Evolutionary conservation across 2,888 invertebrate genomes (phyloP).

Genomic region (Apamea epomidion): DNA sequence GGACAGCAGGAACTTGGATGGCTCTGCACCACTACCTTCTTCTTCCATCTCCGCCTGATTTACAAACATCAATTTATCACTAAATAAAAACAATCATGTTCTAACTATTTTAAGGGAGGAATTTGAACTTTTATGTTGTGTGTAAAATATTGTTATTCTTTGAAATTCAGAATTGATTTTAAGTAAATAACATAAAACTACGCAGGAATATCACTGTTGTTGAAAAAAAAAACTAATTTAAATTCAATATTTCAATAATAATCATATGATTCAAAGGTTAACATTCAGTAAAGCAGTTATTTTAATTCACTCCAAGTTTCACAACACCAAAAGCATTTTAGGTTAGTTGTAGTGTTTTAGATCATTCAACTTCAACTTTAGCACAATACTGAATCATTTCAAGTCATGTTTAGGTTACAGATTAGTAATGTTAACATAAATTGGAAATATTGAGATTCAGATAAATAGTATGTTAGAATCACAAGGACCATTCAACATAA

Average conservation of each 20-base stretch:
- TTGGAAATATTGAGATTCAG: slow-evolving; percentile 63
- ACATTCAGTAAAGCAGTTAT: slow-evolving; percentile 53
- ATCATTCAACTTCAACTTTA: slow-evolving; percentile 50
- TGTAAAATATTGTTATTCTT: slow-evolving; percentile 5
- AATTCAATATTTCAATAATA: slow-evolving; percentile 40
- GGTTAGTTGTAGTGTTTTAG: slow-evolving; percentile 63
- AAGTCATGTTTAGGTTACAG: slow-evolving; percentile 51
- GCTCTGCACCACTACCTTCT: slow-evolving; percentile 86
- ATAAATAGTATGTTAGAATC: slow-evolving; percentile 85
- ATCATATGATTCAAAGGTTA: slow-evolving; percentile 49
- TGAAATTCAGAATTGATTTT: slow-evolving; percentile 15
- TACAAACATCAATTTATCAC: slow-evolving; percentile 33
- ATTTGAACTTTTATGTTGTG: neutral
- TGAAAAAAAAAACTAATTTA: slow-evolving; percentile 27
- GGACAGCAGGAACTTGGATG: slow-evolving; percentile 88
- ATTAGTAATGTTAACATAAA: slow-evolving; percentile 74
- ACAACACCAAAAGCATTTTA: slow-evolving; percentile 62
- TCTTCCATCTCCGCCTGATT: slow-evolving; percentile 89
- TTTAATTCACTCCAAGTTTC: slow-evolving; percentile 57
- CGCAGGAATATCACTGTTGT: neutral
- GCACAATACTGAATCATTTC: slow-evolving; percentile 46
- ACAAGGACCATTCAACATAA: slow-evolving; percentile 90
- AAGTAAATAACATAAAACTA: slow-evolving; percentile 19
- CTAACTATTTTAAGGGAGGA: neutral
- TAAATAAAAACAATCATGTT: neutral